A percentile compares a stretch with the other conserved stretches of the same genome.
Conservation (phyloP, 2,113 vertebrate genomes). For the Podilymbus podiceps region DNA sequence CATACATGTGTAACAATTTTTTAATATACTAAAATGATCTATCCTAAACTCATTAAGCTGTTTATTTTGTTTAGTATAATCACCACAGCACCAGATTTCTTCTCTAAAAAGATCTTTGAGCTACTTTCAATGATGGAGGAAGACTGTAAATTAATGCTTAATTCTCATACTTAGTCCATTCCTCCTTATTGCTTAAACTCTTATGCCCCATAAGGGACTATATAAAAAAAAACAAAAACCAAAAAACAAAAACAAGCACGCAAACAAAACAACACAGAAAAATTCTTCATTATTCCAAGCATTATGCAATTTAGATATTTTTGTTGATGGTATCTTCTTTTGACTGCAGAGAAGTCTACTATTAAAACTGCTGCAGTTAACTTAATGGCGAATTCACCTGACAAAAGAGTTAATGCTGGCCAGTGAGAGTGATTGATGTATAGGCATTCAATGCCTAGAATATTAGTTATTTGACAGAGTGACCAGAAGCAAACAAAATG, state of each 20-base stretch:
- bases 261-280: neutral
- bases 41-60: neutral
- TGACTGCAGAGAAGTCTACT: neutral
- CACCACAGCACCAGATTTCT: neutral
- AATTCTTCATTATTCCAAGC: neutral
- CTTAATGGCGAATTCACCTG: neutral
- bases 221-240: neutral
- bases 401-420: neutral
- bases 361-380: neutral
- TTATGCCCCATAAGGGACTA: neutral
- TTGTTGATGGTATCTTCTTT: neutral
- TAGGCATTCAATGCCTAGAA: neutral
- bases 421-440: neutral
- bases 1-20: neutral
- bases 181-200: neutral
- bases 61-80: neutral
- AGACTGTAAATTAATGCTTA: neutral
- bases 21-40: neutral
- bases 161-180: no score
- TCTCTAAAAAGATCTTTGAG: neutral
- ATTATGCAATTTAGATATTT: neutral
- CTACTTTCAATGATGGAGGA: neutral
- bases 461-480: neutral
- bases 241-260: neutral
- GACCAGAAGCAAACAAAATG: neutral